Conservation (phyloP, 2,888 invertebrate genomes). For the Oligia latruncula region DNA sequence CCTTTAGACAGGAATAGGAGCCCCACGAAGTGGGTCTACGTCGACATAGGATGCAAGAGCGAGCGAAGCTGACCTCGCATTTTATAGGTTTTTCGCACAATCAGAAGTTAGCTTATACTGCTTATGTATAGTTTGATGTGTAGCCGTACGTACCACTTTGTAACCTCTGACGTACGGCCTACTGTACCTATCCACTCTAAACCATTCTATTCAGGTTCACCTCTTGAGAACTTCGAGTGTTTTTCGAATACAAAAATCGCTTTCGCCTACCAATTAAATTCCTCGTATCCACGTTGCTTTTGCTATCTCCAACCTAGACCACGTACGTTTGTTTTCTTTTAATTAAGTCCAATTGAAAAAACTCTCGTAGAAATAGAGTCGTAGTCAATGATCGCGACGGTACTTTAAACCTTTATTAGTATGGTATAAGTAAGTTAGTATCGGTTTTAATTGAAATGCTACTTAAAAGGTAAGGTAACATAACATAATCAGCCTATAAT, state of each 20-base stretch:
- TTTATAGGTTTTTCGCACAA: too few relatives aligned
- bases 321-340: slow-evolving; percentile 79
- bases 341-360: slow-evolving; percentile 80
- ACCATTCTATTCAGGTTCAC: neutral
- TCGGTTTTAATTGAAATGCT: slow-evolving; percentile 24
- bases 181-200: neutral
- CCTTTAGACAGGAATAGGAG: too few relatives aligned
- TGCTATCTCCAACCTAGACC: slow-evolving; percentile 63
- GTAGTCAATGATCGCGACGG: slow-evolving; percentile 42
- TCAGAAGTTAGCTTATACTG: too few relatives aligned
- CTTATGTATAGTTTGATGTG: too few relatives aligned
- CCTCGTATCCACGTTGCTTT: slow-evolving; percentile 30
- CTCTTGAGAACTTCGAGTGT: neutral
- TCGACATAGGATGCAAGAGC: too few relatives aligned
- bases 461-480: neutral
- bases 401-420: slow-evolving; percentile 45
- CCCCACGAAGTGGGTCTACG: too few relatives aligned
- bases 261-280: slow-evolving; percentile 34
- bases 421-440: slow-evolving; percentile 12
- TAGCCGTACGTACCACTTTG: neutral
- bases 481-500: too few relatives aligned
- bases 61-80: too few relatives aligned
- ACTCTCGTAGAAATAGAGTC: slow-evolving; percentile 64
- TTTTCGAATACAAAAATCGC: slow-evolving; percentile 46
- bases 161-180: neutral